Conservation (phyloP, 2,888 invertebrate species). For the Dasypogon diadema region DNA sequence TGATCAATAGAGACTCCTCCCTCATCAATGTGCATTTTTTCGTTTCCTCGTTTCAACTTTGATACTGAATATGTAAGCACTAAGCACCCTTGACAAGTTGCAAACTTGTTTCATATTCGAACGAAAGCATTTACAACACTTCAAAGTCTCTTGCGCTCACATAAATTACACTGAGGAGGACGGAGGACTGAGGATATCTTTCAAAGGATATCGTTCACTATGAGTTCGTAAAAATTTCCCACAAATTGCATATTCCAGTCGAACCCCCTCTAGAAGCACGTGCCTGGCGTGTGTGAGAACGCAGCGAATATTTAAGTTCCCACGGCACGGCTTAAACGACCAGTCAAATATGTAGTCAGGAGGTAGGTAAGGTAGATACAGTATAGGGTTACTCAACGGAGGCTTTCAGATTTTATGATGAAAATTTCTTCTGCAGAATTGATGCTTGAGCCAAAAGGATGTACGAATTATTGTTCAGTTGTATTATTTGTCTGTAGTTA, state of each 20-base stretch:
- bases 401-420: neutral
- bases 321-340: conserved; percentile 57
- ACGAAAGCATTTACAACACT: neutral
- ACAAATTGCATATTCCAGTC: neutral
- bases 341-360: neutral
- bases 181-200: too few species aligned
- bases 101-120: conserved; percentile 44
- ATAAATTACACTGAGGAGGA: conserved; percentile 2
- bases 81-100: conserved; percentile 33
- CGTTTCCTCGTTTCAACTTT: neutral
- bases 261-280: conserved; percentile 60
- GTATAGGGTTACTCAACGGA: neutral
- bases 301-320: conserved; percentile 65
- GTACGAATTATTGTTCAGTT: too few species aligned
- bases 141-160: neutral
- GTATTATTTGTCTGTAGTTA: too few species aligned
- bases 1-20: neutral
- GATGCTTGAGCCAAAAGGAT: too few species aligned
- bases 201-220: neutral
- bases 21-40: neutral
- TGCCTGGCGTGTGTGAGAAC: conserved; percentile 68
- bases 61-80: neutral
- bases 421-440: too few species aligned
- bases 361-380: neutral
- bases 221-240: conserved; percentile 11